A percentile compares a stretch with the other conserved stretches of the same genome.
Evolutionary conservation across 2,888 invertebrate species (phyloP).

Genomic region (Blastobasis lacticolella): DNA sequence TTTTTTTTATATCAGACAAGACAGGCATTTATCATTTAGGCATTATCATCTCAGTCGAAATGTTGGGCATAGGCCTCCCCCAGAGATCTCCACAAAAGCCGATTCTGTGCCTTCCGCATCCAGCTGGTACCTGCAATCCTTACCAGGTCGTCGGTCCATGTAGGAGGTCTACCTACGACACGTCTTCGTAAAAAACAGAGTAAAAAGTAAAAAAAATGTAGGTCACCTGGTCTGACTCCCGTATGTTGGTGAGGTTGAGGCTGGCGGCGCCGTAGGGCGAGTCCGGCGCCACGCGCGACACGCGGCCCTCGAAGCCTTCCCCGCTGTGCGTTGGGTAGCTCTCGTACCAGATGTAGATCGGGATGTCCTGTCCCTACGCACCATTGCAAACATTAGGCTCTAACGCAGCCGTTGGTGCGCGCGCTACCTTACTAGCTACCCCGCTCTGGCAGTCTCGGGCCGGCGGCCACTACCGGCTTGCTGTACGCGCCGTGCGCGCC

Average conservation of each 20-base stretch:
- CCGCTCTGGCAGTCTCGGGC: conserved; percentile 1
- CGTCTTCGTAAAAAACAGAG: neutral
- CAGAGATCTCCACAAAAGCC: no score
- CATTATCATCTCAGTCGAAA: no score
- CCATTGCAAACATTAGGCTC: conserved; percentile 6
- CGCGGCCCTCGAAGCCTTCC: conserved; percentile 93
- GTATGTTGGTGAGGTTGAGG: conserved; percentile 95
- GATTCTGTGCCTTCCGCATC: no score
- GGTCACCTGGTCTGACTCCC: conserved; percentile 85
- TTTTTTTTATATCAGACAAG: no score
- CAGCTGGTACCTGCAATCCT: no score
- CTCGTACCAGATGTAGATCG: conserved; percentile 98
- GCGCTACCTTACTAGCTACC: neutral
- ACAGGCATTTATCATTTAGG: no score
- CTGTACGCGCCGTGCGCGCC: no score
- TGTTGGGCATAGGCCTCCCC: no score
- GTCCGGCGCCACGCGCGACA: conserved; percentile 90
- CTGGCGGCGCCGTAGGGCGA: conserved; percentile 93
- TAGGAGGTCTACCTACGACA: no score
- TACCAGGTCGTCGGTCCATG: no score
- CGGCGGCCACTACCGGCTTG: no score
- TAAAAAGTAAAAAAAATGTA: neutral
- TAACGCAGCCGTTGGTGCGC: conserved; percentile 5
- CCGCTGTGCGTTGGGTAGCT: conserved; percentile 97
- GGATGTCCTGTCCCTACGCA: conserved; percentile 92